Evolutionary conservation across 2,888 invertebrate genomes (phyloP).

Genomic region (Hyposoter dolosus): DNA sequence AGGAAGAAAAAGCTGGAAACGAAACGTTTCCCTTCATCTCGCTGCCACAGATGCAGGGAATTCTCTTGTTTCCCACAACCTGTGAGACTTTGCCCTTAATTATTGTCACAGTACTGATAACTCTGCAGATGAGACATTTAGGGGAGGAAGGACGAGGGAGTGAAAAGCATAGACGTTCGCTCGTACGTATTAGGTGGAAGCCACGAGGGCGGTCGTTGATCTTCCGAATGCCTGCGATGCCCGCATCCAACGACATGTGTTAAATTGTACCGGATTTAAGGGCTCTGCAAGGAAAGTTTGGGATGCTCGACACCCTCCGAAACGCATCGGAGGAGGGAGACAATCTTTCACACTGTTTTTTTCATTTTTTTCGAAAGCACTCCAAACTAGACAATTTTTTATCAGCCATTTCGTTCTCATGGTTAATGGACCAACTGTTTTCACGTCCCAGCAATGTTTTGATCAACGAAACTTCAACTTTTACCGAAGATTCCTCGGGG

Average conservation of each 20-base stretch:
- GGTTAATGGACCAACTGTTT: constrained; percentile 60
- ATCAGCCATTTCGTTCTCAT: constrained; percentile 46
- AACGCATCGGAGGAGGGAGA: constrained; percentile 7
- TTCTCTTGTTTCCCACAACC: constrained; percentile 74
- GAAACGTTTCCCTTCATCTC: constrained; percentile 7
- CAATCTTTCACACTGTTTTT: constrained; percentile 67
- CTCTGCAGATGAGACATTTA: neutral
- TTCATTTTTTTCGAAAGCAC: constrained; percentile 62
- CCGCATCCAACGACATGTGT: constrained; percentile 65
- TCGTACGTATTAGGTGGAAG: constrained; percentile 12
- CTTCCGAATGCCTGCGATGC: constrained; percentile 63
- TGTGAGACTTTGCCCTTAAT: constrained; percentile 65
- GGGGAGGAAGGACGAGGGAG: neutral
- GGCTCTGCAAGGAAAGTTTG: constrained; percentile 39
- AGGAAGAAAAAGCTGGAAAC: constrained; percentile 28
- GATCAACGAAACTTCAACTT: neutral
- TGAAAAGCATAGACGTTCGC: neutral
- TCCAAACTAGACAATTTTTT: constrained; percentile 48
- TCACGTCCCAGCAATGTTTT: constrained; percentile 7
- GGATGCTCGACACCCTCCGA: constrained; percentile 57
- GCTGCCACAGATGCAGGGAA: constrained; percentile 23
- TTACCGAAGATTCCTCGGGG: neutral
- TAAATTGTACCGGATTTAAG: constrained; percentile 54
- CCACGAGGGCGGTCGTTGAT: constrained; percentile 62
- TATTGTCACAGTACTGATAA: constrained; percentile 51